A percentile compares a stretch with the other conserved stretches of the same genome.
These are phyloP conservation scores for Peromyscus attwateri DNA, from an alignment of 2,797 vertebrate genomes.

Conservation along the genomic window DNA sequence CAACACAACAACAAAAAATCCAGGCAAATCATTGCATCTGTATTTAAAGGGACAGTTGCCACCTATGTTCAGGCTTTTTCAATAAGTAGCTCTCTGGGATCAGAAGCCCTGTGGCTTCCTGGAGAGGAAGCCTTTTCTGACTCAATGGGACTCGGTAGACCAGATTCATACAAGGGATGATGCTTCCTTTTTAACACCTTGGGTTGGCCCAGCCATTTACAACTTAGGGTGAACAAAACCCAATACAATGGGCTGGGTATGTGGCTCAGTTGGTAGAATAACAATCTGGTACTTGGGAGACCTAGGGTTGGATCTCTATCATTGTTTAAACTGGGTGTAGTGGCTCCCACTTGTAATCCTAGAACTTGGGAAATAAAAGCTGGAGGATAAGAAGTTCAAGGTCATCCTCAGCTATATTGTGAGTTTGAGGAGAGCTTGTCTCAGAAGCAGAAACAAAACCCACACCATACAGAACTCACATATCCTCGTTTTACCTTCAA, in stretches of 20 bases:
- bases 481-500: background rate
- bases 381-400: background rate
- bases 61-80: background rate
- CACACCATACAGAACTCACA: background rate
- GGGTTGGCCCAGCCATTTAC: background rate
- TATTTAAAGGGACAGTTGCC: background rate
- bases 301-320: background rate
- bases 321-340: background rate
- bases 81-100: background rate
- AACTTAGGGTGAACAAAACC: conserved; percentile 13
- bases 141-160: background rate
- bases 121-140: background rate
- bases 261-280: background rate
- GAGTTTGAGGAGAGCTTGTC: background rate
- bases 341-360: background rate
- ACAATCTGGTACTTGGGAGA: background rate
- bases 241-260: background rate
- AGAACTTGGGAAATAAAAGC: background rate
- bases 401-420: background rate
- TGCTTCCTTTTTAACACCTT: background rate
- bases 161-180: background rate
- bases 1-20: background rate
- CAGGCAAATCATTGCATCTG: background rate
- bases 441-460: background rate
- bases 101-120: background rate